Conservation (phyloP, 2,888 invertebrate species). For the Glaucopsyche alexis region DNA sequence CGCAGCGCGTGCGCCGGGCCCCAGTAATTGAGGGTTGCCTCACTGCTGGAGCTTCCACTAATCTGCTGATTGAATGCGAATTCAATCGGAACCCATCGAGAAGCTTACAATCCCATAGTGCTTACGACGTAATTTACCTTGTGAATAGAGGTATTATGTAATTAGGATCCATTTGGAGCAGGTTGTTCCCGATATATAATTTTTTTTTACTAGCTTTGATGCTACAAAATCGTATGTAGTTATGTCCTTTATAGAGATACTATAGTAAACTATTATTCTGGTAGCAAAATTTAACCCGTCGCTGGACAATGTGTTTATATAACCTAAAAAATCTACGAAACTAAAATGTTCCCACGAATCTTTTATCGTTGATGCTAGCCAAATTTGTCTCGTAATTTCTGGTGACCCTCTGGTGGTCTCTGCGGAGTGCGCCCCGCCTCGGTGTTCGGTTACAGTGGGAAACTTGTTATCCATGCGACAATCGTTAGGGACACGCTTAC, state of each 20-base stretch:
- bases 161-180: background rate
- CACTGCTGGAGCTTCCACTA: conserved; percentile 68
- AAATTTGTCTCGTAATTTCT: conserved; percentile 47
- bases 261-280: background rate
- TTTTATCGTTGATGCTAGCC: conserved; percentile 32
- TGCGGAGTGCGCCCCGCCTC: conserved; percentile 43
- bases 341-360: conserved; percentile 30
- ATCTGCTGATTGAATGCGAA: conserved; percentile 68
- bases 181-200: background rate
- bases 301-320: background rate
- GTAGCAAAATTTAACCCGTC: background rate
- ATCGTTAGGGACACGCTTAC: conserved; percentile 37
- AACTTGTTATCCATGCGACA: conserved; percentile 51
- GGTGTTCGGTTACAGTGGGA: conserved; percentile 71
- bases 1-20: conserved; percentile 59
- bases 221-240: background rate
- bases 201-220: background rate
- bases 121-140: conserved; percentile 22
- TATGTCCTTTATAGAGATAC: background rate
- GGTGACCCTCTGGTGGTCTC: conserved; percentile 45
- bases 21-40: conserved; percentile 64
- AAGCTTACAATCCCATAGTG: conserved; percentile 35
- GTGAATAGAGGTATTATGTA: conserved; percentile 21
- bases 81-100: conserved; percentile 56
- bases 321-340: background rate